A percentile compares a stretch with the other conserved stretches of the same genome.
phyloP scores from a whole-genome alignment of 2,797 vertebrate genomes.

The Gallinago nigripennis region DNA sequence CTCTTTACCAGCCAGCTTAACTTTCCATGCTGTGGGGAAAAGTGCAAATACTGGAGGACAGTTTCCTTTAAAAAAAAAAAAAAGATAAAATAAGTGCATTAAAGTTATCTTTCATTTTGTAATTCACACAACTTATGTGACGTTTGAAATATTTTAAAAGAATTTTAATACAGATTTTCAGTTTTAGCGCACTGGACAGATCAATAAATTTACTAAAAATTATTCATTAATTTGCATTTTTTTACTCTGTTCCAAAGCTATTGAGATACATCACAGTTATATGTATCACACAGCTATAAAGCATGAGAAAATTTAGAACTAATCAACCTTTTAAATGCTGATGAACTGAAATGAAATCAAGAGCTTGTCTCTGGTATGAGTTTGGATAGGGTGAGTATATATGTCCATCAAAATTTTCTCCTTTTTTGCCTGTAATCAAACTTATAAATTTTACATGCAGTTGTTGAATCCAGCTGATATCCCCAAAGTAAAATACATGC shows the following conservation, averaged over 20 bases:
- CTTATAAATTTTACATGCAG: accelerated
- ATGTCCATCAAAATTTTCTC: neutral
- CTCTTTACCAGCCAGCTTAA: neutral
- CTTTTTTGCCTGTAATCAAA: neutral
- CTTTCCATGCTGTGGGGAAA: neutral
- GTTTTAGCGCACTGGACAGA: neutral
- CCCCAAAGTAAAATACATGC: neutral
- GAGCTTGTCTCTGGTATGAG: neutral
- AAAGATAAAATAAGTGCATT: neutral
- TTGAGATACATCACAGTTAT: neutral
- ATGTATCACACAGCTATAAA: neutral
- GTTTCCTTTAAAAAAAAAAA: neutral
- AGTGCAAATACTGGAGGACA: neutral
- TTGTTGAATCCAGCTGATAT: neutral
- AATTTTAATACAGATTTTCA: neutral
- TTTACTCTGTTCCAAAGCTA: neutral
- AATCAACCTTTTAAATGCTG: neutral
- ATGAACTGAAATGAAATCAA: neutral
- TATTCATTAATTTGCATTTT: neutral
- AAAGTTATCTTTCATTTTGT: neutral
- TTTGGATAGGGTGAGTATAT: neutral
- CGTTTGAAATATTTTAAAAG: neutral
- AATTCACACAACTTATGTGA: neutral
- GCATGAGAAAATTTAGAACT: neutral
- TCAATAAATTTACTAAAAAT: neutral